Evolutionary conservation across 2,113 vertebrate genomes (phyloP), one percentile per base, ranked within the genome.

Genomic region (Dendropsophus ebraccatus): DNA sequence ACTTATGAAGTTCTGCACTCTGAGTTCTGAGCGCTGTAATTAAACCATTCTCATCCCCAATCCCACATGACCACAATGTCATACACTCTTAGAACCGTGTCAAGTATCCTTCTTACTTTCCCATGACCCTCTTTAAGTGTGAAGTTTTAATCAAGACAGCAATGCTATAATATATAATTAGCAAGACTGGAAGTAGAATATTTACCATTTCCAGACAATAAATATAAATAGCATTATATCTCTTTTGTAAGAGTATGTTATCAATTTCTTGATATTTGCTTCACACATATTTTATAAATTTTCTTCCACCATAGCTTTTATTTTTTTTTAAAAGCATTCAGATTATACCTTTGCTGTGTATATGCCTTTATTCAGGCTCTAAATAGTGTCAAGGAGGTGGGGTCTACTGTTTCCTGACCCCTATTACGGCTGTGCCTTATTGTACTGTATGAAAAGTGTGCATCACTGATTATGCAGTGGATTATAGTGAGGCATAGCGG

Each of bases 91-190:
- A 10, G 35, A 37, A 41, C 17, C 35, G 41, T 70, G 67, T 21
- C 67, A 41, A 37, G 32, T 11, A 35, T 35, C 67, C 67, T 37
- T 70, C 32, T 70, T 70, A 41, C 35, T 70, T 70, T 70, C 35
- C 67, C 67, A 70, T 70, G 35, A 70, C 32, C 67, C 67, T 23
- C 35, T 70, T 41, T 41, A 6, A 70, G 19, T 21, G 10, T 23
- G 9, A 69, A 41, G 67, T 70, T 41, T 70, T 70, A 70, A 70
- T 70, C 32, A 70, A 70, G 32, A 70, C 41, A 70, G 41, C 35
- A 23, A 70, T 37, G 21, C 32, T 23, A 41, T 11, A 23, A 37
- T 41, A 23, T 70, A 23, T 70, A 41, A 70, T 41, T 70, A 70
- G 8, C 35, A 41, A 37, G 19, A 23, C 65, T 35, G 14, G 21